phyloP scores from a whole-genome alignment of 2,888 invertebrate genomes.

The Trachelus tabidus region DNA sequence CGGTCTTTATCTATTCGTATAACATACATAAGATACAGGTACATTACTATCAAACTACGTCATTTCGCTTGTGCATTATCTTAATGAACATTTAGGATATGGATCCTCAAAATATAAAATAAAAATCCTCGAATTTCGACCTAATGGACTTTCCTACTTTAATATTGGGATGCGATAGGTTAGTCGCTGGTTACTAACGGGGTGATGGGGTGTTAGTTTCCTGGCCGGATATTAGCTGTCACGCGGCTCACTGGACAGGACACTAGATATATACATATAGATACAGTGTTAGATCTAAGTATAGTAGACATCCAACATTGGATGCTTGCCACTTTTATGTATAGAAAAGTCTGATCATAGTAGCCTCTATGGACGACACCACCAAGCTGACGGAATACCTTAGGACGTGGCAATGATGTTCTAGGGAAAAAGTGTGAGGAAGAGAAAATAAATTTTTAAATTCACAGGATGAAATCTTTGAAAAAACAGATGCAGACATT shows the following conservation, averaged over 20 bases:
- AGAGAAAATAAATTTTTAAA: background rate
- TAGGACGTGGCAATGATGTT: background rate
- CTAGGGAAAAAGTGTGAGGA: background rate
- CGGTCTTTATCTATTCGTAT: background rate
- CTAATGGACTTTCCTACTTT: constrained; percentile 51
- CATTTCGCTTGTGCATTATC: background rate
- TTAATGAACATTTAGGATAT: background rate
- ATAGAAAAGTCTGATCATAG: constrained; percentile 44
- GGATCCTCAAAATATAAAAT: background rate
- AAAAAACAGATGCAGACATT: background rate
- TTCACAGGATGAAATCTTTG: background rate
- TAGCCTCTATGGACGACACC: background rate
- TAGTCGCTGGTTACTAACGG: constrained; percentile 40
- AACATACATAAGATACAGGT: background rate
- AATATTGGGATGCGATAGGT: constrained; percentile 53
- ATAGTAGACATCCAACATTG: constrained; percentile 44
- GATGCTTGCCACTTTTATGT: constrained; percentile 50
- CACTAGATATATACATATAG: constrained; percentile 39
- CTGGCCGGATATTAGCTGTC: constrained; percentile 66
- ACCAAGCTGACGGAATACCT: background rate
- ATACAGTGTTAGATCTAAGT: constrained; percentile 39
- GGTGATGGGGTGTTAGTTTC: constrained; percentile 59
- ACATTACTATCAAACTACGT: background rate
- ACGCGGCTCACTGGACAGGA: constrained; percentile 64
- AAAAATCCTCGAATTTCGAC: constrained; percentile 14